Conservation (phyloP, 2,797 vertebrate species). For the Anomalospiza imberbis region DNA sequence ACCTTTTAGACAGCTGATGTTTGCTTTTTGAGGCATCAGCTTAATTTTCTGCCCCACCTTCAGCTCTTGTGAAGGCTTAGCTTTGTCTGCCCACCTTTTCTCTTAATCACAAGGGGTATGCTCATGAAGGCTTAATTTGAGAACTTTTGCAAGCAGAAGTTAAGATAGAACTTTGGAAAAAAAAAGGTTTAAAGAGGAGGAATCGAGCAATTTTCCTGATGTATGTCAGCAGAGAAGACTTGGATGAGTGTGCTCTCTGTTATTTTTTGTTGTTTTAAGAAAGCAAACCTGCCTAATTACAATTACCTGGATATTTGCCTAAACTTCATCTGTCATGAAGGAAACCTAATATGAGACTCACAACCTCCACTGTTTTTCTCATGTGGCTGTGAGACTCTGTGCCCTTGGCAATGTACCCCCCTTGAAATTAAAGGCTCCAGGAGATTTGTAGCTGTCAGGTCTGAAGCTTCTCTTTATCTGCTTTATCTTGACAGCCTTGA, state of each 20-base stretch:
- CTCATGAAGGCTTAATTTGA: constrained; percentile 10
- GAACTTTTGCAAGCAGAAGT: neutral
- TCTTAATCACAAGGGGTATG: neutral
- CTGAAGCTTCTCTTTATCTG: constrained; percentile 47
- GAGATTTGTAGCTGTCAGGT: constrained; percentile 54
- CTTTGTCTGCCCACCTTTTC: neutral
- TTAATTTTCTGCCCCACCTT: neutral
- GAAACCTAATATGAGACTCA: constrained; percentile 33
- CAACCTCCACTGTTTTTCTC: constrained; percentile 30
- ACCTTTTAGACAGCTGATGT: neutral
- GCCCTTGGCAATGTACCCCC: neutral
- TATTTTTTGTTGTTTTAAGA: neutral
- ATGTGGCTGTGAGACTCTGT: neutral
- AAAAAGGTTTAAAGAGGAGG: constrained; percentile 51
- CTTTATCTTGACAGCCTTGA: constrained; percentile 41
- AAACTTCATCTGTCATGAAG: constrained; percentile 17
- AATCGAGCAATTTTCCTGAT: constrained; percentile 34
- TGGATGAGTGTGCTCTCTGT: neutral
- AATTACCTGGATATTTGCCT: constrained; percentile 57
- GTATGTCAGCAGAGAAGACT: constrained; percentile 18
- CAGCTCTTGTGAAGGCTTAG: neutral
- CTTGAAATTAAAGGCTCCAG: constrained; percentile 30
- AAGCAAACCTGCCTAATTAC: constrained; percentile 23
- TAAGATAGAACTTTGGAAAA: neutral
- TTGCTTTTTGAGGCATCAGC: constrained; percentile 20